Percentiles rank a stretch among this genome's conserved stretches.
These are phyloP conservation scores for Limulus polyphemus DNA, from an alignment of 2,888 invertebrate species.

Conservation along the genomic window DNA sequence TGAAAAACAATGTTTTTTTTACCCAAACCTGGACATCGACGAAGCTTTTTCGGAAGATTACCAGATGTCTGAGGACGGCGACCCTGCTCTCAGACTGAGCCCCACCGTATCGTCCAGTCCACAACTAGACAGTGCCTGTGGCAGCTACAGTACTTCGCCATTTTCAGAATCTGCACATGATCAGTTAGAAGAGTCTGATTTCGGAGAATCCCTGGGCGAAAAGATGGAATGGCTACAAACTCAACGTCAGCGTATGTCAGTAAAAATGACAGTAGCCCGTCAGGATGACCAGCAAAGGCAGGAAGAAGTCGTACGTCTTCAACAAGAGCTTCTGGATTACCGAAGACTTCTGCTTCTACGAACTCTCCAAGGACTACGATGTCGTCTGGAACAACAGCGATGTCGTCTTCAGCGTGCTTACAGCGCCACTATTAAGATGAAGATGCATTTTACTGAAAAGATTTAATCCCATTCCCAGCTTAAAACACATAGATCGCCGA, in stretches of 20 bases:
- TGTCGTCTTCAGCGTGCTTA: slow-evolving; percentile 9
- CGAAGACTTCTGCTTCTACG: slow-evolving; percentile 18
- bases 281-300: slow-evolving; percentile 34
- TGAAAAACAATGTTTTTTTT: too few species aligned
- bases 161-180: slow-evolving; percentile 14
- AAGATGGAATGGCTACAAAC: slow-evolving; percentile 44
- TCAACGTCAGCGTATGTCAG: slow-evolving; percentile 44
- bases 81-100: not conserved
- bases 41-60: slow-evolving; percentile 23
- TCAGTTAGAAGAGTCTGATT: slow-evolving; percentile 1
- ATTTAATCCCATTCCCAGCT: not conserved
- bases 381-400: slow-evolving; percentile 13
- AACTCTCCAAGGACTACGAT: slow-evolving; percentile 19
- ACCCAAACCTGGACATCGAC: slow-evolving; percentile 1
- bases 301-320: slow-evolving; percentile 30
- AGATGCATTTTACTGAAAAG: slow-evolving; percentile 5
- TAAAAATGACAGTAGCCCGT: slow-evolving; percentile 38
- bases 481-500: too few species aligned
- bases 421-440: slow-evolving; percentile 4
- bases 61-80: slow-evolving; percentile 13
- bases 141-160: slow-evolving; percentile 24
- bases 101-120: slow-evolving; percentile 12
- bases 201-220: slow-evolving; percentile 38
- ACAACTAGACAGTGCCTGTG: slow-evolving; percentile 24
- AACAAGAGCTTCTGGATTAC: slow-evolving; percentile 27